These are phyloP conservation scores for Coranthus polyacanthus DNA, from an alignment of 2,797 vertebrate genomes.

Conservation along the genomic window DNA sequence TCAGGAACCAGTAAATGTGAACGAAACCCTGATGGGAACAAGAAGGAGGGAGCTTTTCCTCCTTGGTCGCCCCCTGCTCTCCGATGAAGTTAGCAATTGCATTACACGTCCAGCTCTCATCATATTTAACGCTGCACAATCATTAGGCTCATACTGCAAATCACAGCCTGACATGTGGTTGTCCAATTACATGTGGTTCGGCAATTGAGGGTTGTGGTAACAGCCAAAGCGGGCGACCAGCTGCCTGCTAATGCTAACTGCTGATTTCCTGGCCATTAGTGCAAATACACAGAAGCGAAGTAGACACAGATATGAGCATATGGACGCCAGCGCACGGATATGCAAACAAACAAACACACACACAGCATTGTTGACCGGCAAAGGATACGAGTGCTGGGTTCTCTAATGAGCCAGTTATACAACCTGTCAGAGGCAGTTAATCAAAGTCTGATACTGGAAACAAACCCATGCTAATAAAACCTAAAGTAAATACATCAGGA, in stretches of 20 bases:
- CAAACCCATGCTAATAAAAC: constrained; percentile 54
- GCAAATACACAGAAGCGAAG: constrained; percentile 12
- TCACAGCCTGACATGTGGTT: constrained; percentile 49
- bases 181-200: constrained; percentile 53
- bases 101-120: constrained; percentile 36
- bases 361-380: constrained; percentile 36
- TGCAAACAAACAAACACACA: constrained; percentile 34
- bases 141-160: constrained; percentile 54
- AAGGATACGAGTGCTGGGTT: constrained; percentile 23
- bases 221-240: constrained; percentile 38
- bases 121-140: constrained; percentile 48
- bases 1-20: neutral
- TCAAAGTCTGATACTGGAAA: constrained; percentile 54
- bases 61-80: neutral
- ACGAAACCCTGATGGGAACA: neutral
- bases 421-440: constrained; percentile 47
- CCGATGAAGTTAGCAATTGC: neutral
- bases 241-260: constrained; percentile 49
- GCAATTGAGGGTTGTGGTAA: constrained; percentile 28
- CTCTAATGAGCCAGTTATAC: constrained; percentile 59
- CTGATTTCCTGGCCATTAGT: constrained; percentile 44
- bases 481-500: constrained; percentile 49
- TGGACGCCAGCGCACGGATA: constrained; percentile 15
- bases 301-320: constrained; percentile 17
- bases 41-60: neutral